Conservation (phyloP, 1,140 invertebrate species). For the Drosophila murphyi region DNA sequence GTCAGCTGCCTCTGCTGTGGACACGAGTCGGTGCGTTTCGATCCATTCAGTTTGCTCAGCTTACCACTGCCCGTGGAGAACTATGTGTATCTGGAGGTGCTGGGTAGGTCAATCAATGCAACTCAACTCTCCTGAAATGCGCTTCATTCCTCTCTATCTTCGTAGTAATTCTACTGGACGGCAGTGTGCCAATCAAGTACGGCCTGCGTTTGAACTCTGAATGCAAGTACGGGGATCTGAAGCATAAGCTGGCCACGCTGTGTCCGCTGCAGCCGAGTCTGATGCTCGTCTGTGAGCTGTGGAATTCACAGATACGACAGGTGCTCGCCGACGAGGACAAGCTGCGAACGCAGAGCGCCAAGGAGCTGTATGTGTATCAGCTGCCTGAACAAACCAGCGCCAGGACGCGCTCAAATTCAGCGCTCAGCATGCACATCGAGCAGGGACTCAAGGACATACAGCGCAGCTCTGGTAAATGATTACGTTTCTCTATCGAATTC, state of each 20-base stretch:
- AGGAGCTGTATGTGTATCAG: conserved; percentile 83
- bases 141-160: background rate
- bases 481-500: rapidly evolving
- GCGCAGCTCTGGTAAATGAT: conserved; percentile 68
- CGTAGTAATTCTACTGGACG: conserved; percentile 90
- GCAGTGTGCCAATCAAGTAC: conserved; percentile 92
- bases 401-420: conserved; percentile 70
- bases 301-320: conserved; percentile 88
- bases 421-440: conserved; percentile 77
- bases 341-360: conserved; percentile 76
- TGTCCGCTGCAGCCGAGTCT: conserved; percentile 87
- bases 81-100: conserved; percentile 90
- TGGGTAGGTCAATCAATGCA: conserved; percentile 85
- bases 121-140: background rate
- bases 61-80: conserved; percentile 93
- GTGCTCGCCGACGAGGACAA: conserved; percentile 84
- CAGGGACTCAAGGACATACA: conserved; percentile 83
- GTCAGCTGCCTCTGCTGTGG: conserved; percentile 92
- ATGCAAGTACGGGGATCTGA: conserved; percentile 90
- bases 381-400: conserved; percentile 72
- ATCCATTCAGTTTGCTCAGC: conserved; percentile 94
- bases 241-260: conserved; percentile 88
- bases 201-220: conserved; percentile 92
- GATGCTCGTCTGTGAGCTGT: conserved; percentile 89
- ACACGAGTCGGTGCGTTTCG: conserved; percentile 93